Conservation (phyloP, 2,888 invertebrate species). For the Allolobophora icterica region DNA sequence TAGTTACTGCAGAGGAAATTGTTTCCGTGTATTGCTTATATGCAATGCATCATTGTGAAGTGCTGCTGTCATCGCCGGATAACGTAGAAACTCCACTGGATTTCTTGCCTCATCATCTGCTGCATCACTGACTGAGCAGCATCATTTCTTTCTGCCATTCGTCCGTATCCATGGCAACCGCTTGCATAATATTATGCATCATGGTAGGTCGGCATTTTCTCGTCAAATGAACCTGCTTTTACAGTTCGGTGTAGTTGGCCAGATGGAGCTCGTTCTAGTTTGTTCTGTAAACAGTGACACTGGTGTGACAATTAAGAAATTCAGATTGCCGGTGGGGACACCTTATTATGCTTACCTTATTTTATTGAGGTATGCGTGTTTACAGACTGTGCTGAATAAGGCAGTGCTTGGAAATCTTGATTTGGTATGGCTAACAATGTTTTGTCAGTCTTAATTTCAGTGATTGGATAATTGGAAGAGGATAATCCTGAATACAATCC, state of each 20-base stretch:
- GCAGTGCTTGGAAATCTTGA: not conserved
- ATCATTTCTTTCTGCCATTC: not conserved
- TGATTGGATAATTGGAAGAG: too few species aligned
- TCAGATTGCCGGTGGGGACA: not conserved
- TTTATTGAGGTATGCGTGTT: too few species aligned
- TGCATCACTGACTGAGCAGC: not conserved
- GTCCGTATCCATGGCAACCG: not conserved
- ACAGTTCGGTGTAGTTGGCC: not conserved
- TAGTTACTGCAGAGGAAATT: not conserved
- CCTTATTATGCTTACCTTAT: too few species aligned
- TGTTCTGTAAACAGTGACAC: not conserved
- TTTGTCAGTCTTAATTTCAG: not conserved
- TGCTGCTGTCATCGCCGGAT: not conserved
- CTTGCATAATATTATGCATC: not conserved
- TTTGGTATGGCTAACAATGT: not conserved
- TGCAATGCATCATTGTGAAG: slow-evolving; percentile 17
- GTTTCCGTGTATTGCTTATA: not conserved
- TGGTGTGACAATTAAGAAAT: not conserved
- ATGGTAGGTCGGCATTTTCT: not conserved
- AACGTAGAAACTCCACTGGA: slow-evolving; percentile 17
- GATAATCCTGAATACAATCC: too few species aligned
- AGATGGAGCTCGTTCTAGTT: not conserved
- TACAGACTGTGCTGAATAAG: not conserved
- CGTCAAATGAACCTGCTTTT: not conserved
- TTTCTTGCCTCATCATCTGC: not conserved